Conservation (phyloP, 2,888 invertebrate genomes). For the Ceramica pisi region DNA sequence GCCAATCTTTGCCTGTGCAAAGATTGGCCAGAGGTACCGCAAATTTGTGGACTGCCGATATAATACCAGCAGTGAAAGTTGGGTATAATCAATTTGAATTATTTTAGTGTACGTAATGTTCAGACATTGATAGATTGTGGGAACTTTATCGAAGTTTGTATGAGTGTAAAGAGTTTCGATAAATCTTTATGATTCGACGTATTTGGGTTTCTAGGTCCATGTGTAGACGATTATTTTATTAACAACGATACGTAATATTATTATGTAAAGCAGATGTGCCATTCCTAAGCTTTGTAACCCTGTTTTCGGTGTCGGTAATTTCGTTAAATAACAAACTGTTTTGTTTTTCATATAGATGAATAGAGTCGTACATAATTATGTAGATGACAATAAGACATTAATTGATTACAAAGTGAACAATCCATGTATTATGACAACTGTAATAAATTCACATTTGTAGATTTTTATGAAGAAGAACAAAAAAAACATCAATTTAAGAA, state of each 20-base stretch:
- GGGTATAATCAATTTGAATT: slow-evolving; percentile 42
- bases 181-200: not conserved
- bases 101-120: slow-evolving; percentile 33
- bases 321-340: too few relatives aligned
- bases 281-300: slow-evolving; percentile 11
- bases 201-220: slow-evolving; percentile 35
- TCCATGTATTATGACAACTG: too few relatives aligned
- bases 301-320: not conserved
- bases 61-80: slow-evolving; percentile 27
- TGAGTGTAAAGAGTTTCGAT: slow-evolving; percentile 1
- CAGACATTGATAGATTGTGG: slow-evolving; percentile 23
- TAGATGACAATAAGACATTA: too few relatives aligned
- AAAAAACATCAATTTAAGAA: too few relatives aligned
- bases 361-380: too few relatives aligned
- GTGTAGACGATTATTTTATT: slow-evolving; percentile 6
- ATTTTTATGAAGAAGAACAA: too few relatives aligned
- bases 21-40: slow-evolving; percentile 1
- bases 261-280: slow-evolving; percentile 21
- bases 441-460: too few relatives aligned
- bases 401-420: too few relatives aligned
- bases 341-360: too few relatives aligned
- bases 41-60: slow-evolving; percentile 13
- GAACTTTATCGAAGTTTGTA: slow-evolving; percentile 12
- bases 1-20: too few relatives aligned
- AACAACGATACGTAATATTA: slow-evolving; percentile 24